Conservation (phyloP, 2,888 invertebrate species). For the Nemotelus nigrinus region DNA sequence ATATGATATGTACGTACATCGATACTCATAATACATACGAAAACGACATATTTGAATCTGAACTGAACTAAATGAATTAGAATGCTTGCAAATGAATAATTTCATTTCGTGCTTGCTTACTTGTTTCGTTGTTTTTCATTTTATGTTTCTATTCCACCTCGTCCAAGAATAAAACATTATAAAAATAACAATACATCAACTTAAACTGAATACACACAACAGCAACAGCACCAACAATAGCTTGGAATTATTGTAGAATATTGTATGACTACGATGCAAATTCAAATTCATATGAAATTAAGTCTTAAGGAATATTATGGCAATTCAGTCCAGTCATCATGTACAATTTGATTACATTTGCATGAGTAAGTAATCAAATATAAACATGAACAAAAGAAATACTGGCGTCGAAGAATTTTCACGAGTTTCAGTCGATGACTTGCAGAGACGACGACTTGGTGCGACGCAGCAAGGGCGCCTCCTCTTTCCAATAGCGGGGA, state of each 20-base stretch:
- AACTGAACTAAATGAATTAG: not conserved
- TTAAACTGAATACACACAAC: not conserved
- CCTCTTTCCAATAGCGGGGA: too few species aligned
- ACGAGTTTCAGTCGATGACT: too few species aligned
- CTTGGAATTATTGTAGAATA: conserved; percentile 23
- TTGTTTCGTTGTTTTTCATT: conserved; percentile 4
- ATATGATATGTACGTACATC: too few species aligned
- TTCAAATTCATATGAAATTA: conserved; percentile 40
- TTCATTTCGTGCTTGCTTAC: not conserved
- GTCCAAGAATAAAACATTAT: conserved; percentile 6
- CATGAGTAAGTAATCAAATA: conserved; percentile 43
- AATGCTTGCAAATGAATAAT: conserved; percentile 14
- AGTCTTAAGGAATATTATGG: conserved; percentile 43
- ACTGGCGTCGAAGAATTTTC: conserved; percentile 2
- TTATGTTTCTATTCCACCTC: conserved; percentile 1
- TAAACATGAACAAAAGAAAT: conserved; percentile 16
- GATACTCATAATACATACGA: not conserved
- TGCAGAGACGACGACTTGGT: too few species aligned
- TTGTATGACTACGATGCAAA: conserved; percentile 14
- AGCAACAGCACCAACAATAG: not conserved
- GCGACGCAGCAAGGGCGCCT: too few species aligned
- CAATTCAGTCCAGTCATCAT: conserved; percentile 44
- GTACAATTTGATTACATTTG: conserved; percentile 44
- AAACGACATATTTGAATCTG: conserved; percentile 16
- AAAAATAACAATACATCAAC: not conserved